Conservation (phyloP, 2,888 invertebrate genomes). For the Parascotia fuliginaria region DNA sequence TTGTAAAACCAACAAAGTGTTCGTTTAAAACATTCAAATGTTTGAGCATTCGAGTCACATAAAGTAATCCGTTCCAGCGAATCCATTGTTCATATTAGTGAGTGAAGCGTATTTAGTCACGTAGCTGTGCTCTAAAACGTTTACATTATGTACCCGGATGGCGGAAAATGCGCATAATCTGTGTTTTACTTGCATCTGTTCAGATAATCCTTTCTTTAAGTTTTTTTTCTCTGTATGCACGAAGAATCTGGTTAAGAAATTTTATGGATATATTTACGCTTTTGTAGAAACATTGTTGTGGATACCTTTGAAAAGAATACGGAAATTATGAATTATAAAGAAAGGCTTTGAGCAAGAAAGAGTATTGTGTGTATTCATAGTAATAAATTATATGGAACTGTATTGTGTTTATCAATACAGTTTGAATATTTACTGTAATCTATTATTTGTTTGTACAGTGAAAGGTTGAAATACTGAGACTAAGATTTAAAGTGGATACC, state of each 20-base stretch:
- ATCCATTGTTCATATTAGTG: conserved; percentile 69
- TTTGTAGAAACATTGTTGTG: conserved; percentile 8
- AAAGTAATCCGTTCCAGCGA: conserved; percentile 58
- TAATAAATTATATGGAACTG: not conserved
- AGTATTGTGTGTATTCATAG: not conserved
- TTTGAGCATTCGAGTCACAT: conserved; percentile 50
- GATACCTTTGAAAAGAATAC: conserved; percentile 7
- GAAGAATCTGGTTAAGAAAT: conserved; percentile 6
- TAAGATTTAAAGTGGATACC: too few species aligned
- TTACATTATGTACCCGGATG: conserved; percentile 36
- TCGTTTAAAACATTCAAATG: conserved; percentile 51
- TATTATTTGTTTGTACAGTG: not conserved
- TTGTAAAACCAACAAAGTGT: conserved; percentile 51
- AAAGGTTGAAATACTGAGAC: too few species aligned
- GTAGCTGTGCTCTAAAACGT: conserved; percentile 59
- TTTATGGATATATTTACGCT: conserved; percentile 14
- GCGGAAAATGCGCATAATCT: conserved; percentile 37
- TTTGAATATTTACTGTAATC: not conserved
- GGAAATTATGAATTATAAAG: conserved; percentile 1
- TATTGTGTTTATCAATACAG: not conserved
- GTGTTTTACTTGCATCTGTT: conserved; percentile 24
- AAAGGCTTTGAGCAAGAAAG: not conserved
- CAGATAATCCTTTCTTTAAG: conserved; percentile 22
- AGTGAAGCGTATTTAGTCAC: conserved; percentile 66
- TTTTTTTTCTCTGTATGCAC: conserved; percentile 3